Conservation (phyloP, 2,888 invertebrate genomes). For the Papilio gigon region DNA sequence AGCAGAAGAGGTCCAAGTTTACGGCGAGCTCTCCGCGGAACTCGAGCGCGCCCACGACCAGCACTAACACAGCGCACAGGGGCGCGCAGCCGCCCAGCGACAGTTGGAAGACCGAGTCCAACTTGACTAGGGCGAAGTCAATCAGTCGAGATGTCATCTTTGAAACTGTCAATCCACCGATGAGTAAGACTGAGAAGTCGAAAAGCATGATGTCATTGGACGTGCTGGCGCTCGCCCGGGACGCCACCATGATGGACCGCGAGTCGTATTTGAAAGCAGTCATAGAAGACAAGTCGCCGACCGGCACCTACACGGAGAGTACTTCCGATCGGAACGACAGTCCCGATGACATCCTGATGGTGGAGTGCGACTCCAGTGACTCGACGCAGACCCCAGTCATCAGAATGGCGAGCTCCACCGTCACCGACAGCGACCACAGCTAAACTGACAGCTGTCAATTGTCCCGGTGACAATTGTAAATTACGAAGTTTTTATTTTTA, state of each 20-base stretch:
- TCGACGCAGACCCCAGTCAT: slow-evolving; percentile 76
- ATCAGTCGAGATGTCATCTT: slow-evolving; percentile 70
- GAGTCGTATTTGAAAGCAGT: slow-evolving; percentile 77
- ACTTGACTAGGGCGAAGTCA: slow-evolving; percentile 66
- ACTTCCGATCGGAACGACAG: slow-evolving; percentile 77
- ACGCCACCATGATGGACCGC: slow-evolving; percentile 70
- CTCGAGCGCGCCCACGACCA: slow-evolving; percentile 72
- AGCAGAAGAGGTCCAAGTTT: slow-evolving; percentile 79
- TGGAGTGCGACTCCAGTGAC: slow-evolving; percentile 77
- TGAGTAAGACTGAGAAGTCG: slow-evolving; percentile 69
- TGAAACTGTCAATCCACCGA: slow-evolving; percentile 65
- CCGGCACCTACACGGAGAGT: slow-evolving; percentile 76
- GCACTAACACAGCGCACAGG: slow-evolving; percentile 60
- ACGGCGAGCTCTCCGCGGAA: slow-evolving; percentile 68
- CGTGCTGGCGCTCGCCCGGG: slow-evolving; percentile 71
- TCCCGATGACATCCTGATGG: slow-evolving; percentile 77
- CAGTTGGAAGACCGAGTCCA: slow-evolving; percentile 59
- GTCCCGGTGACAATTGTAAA: neutral
- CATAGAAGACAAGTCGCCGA: slow-evolving; percentile 77
- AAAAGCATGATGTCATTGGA: slow-evolving; percentile 80
- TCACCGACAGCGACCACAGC: slow-evolving; percentile 76
- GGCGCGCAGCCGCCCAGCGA: slow-evolving; percentile 64
- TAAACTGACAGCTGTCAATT: slow-evolving; percentile 48
- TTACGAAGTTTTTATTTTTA: slow-evolving; percentile 8
- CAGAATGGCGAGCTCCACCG: slow-evolving; percentile 75